phyloP scores from a whole-genome alignment of 2,888 invertebrate species.

The Oscheius myriophilus region DNA sequence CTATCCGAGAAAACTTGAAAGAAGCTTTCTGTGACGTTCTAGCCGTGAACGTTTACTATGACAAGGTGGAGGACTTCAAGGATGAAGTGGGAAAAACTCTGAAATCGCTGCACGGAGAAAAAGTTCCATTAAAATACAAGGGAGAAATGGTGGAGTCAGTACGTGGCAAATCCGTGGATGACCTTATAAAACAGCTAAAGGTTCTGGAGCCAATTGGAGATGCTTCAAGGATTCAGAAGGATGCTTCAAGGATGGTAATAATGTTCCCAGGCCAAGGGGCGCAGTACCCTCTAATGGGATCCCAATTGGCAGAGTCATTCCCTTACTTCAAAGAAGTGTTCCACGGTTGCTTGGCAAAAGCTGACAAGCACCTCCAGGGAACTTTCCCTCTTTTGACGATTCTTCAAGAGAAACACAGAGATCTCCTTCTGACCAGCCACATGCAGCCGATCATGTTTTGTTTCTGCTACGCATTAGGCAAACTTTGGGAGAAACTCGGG shows the following conservation, averaged over 20 bases:
- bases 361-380: slow-evolving; percentile 36
- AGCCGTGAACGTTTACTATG: slow-evolving; percentile 41
- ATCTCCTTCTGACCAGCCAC: slow-evolving; percentile 41
- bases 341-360: slow-evolving; percentile 30
- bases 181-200: slow-evolving; percentile 11
- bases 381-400: slow-evolving; percentile 37
- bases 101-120: slow-evolving; percentile 5
- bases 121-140: background rate
- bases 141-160: slow-evolving; percentile 37
- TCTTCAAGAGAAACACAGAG: slow-evolving; percentile 35
- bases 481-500: slow-evolving; percentile 48
- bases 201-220: background rate
- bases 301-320: slow-evolving; percentile 48
- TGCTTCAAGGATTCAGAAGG: background rate
- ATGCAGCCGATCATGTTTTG: slow-evolving; percentile 59
- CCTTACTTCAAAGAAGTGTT: slow-evolving; percentile 42
- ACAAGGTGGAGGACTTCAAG: slow-evolving; percentile 31
- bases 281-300: slow-evolving; percentile 56
- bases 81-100: slow-evolving; percentile 16
- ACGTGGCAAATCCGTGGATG: slow-evolving; percentile 31
- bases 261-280: slow-evolving; percentile 61
- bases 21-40: slow-evolving; percentile 31
- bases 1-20: background rate
- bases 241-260: slow-evolving; percentile 45
- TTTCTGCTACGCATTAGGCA: slow-evolving; percentile 48